These are phyloP conservation scores for Stomatorhinus walkeri DNA, from an alignment of 2,797 vertebrate species.

Conservation along the genomic window DNA sequence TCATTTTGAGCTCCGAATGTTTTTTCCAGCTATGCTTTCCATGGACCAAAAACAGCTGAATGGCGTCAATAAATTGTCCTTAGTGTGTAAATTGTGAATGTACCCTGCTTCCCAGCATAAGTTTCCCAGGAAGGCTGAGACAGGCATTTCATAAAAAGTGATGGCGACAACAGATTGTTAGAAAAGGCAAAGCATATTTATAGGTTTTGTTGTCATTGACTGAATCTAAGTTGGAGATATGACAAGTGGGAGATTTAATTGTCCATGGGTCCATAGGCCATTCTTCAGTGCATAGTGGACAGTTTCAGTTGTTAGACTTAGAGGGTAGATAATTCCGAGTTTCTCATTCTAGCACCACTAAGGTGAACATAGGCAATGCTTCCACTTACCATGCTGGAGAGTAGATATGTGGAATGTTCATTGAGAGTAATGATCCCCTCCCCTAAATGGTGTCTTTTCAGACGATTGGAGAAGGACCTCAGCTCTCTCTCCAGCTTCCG, in stretches of 20 bases:
- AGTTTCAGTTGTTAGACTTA: not conserved
- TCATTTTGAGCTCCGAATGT: not conserved
- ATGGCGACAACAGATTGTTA: not conserved
- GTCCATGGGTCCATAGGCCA: not conserved
- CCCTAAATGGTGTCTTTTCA: conserved; percentile 68
- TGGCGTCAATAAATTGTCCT: not conserved
- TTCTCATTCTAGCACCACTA: not conserved
- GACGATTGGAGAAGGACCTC: conserved; percentile 68
- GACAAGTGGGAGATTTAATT: not conserved
- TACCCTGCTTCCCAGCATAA: not conserved
- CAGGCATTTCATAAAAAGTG: not conserved
- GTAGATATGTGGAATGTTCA: conserved; percentile 73
- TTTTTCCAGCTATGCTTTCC: not conserved
- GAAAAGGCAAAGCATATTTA: not conserved
- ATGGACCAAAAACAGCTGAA: not conserved
- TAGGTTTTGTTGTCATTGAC: not conserved
- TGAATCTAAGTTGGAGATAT: not conserved
- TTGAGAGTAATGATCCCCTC: conserved; percentile 75
- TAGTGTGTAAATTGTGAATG: not conserved
- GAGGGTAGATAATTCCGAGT: not conserved
- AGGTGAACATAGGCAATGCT: not conserved
- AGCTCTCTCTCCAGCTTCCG: conserved; percentile 71
- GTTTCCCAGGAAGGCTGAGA: not conserved
- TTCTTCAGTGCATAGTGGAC: not conserved
- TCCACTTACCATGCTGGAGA: conserved; percentile 63